Evolutionary conservation across 2,113 vertebrate genomes (phyloP), one percentile per base, ranked within the genome.

Genomic region (Corydoras sp.): DNA sequence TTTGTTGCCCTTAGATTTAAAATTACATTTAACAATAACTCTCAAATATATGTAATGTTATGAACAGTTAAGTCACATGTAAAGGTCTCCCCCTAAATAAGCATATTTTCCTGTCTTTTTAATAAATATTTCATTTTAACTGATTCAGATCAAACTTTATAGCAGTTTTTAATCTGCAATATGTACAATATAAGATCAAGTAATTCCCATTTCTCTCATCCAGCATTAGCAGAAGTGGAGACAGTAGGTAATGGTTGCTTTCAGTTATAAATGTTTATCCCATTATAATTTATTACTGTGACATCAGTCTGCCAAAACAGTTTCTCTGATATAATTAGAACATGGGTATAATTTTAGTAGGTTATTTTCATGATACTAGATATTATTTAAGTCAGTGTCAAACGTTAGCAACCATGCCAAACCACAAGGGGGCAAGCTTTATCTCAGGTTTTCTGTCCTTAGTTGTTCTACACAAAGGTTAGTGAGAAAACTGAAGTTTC

Each of bases 381-480:
- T 15, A 13, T 71, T 73, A 10, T 14, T 3, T 31, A 65, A 30
- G 65, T 65, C 18, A 72, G 69, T 76, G 31, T 68, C 4, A 13
- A 32, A 49, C 29, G 68, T 64, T 76, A 68, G 62, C 30, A 74
- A 77, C 69, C 68, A 81, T 69, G 74, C 69, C 63, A 69, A 53
- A 73, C 83, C 84, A 85, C 82, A 79, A 84, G 79, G 77, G 80
- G 81, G 83, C 74, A 49, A 75, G 58, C 59, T 81, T 78, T 76
- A 7, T 75, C 70, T 72, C 10, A 67, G 35, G 4, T 35, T 18
- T 48, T 48, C 3, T 50, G 62, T 63, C 53, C 58, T 51, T 49
- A 31, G 6, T 53, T 35, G 6, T 35, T 35, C 32, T 35, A 4
- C 32, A 35, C 35, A 2, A 53, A 54, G n/a, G 56, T 73, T 79